These are phyloP conservation scores for Dermochelys coriacea DNA, from an alignment of 2,797 vertebrate genomes.

Conservation along the genomic window DNA sequence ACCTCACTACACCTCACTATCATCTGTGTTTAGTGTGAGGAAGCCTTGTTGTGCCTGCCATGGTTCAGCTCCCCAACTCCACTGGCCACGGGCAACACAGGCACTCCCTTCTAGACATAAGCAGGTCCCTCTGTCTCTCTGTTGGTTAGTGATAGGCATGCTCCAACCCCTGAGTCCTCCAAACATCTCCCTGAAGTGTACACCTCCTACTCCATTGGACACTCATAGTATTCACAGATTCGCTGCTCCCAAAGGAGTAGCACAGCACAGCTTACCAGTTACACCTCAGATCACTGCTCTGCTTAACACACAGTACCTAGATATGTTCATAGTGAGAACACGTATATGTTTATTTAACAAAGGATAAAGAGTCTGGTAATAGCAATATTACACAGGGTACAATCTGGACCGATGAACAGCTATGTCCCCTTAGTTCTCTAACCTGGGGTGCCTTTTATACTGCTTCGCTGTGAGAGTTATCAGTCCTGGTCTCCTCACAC, in stretches of 20 bases:
- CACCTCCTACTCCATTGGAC: not conserved
- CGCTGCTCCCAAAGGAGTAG: not conserved
- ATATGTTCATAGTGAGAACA: not conserved
- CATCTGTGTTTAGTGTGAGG: not conserved
- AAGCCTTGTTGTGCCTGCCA: not conserved
- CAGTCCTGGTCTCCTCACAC: not conserved
- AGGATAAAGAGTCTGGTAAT: not conserved
- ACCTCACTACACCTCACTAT: not conserved
- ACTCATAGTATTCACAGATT: not conserved
- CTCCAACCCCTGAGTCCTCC: not conserved
- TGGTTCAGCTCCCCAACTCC: not conserved
- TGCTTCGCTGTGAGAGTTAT: not conserved
- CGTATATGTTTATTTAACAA: not conserved
- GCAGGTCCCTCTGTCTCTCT: not conserved
- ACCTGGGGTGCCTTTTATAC: not conserved
- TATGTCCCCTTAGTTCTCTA: not conserved
- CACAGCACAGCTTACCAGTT: not conserved
- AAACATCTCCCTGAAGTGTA: not conserved
- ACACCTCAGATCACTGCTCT: not conserved
- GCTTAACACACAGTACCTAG: not conserved
- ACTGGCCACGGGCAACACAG: not conserved
- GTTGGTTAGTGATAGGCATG: not conserved
- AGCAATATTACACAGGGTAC: not conserved
- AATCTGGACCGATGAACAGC: not conserved
- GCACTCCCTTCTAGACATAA: not conserved